phyloP scores from a whole-genome alignment of 2,888 invertebrate genomes.

The Leptura quadrifasciata region DNA sequence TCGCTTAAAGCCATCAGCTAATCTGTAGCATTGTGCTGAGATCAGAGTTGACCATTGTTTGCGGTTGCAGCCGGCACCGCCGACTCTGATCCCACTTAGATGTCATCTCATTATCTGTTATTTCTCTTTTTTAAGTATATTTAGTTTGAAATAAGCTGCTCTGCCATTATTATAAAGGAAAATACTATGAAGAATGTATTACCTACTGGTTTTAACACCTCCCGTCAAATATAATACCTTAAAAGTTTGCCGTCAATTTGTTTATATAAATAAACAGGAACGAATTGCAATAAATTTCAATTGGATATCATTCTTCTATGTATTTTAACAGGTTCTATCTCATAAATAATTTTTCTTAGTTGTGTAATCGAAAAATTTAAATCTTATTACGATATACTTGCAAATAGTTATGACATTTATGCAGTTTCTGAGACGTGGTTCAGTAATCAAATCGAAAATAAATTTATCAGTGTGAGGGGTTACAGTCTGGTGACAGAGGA shows the following conservation, averaged over 20 bases:
- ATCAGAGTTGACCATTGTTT: slow-evolving; percentile 59
- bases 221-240: not conserved
- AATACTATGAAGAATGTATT: slow-evolving; percentile 4
- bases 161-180: slow-evolving; percentile 26
- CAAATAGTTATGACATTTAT: too few species aligned
- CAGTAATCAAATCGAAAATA: too few species aligned
- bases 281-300: too few species aligned
- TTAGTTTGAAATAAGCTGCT: slow-evolving; percentile 34
- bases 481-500: too few species aligned
- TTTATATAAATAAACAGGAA: not conserved
- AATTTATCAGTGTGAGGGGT: too few species aligned
- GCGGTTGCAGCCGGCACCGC: slow-evolving; percentile 63
- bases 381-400: too few species aligned
- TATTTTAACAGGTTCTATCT: too few species aligned
- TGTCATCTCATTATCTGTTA: slow-evolving; percentile 60
- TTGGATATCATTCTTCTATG: too few species aligned
- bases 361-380: too few species aligned
- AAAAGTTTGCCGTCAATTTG: not conserved
- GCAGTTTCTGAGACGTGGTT: too few species aligned
- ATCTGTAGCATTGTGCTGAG: slow-evolving; percentile 59
- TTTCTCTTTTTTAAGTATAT: slow-evolving; percentile 49
- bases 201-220: slow-evolving; percentile 25
- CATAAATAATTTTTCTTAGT: too few species aligned
- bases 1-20: slow-evolving; percentile 53
- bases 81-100: slow-evolving; percentile 51